These are phyloP conservation scores for Notolabrus celidotus DNA, from an alignment of 2,797 vertebrate genomes.

Conservation along the genomic window DNA sequence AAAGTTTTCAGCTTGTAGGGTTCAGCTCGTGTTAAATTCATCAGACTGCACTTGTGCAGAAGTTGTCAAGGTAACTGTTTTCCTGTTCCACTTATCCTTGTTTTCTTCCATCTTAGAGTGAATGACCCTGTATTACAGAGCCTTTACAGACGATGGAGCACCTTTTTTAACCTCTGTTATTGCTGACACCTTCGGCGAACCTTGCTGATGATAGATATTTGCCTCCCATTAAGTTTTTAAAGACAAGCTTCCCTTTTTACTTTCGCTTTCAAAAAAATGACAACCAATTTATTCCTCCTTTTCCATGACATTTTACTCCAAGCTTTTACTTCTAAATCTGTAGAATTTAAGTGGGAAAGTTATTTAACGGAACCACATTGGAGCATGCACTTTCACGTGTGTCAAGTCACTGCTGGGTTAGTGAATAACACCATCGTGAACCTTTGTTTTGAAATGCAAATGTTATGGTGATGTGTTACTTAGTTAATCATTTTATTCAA, in stretches of 20 bases:
- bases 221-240: neutral
- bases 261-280: neutral
- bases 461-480: too few relatives aligned
- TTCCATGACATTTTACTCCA: too few relatives aligned
- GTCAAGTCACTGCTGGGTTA: too few relatives aligned
- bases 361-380: too few relatives aligned
- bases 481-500: too few relatives aligned
- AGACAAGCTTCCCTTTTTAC: neutral
- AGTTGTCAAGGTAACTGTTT: conserved; percentile 20
- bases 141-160: neutral
- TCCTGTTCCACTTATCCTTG: conserved; percentile 10
- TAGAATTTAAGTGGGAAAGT: too few relatives aligned
- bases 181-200: neutral
- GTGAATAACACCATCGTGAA: too few relatives aligned
- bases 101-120: neutral
- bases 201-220: neutral
- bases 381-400: too few relatives aligned
- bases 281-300: neutral
- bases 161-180: neutral
- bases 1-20: neutral
- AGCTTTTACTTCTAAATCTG: too few relatives aligned
- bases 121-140: neutral
- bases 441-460: too few relatives aligned
- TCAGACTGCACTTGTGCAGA: neutral
- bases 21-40: conserved; percentile 3